Evolutionary conservation across 1,140 invertebrate genomes (phyloP).

Genomic region (Caenorhabditis elegans): DNA sequence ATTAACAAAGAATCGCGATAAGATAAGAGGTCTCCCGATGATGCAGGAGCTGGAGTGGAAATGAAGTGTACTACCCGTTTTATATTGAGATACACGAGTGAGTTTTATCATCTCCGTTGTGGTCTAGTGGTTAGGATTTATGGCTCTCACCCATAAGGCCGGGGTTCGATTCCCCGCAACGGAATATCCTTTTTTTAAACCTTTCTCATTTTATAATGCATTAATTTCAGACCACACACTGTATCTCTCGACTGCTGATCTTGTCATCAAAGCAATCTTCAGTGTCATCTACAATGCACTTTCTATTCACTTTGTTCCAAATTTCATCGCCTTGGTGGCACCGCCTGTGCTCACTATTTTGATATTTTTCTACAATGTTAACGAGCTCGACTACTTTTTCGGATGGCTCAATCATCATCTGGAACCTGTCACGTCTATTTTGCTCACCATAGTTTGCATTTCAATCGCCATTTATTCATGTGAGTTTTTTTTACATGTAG

Average conservation of each 20-base stretch:
- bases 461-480: neutral
- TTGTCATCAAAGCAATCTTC: neutral
- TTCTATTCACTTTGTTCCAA: neutral
- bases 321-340: neutral
- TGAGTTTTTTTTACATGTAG: neutral
- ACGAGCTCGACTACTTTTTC: neutral
- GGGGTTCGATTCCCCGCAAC: slow-evolving; percentile 81
- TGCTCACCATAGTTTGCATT: neutral
- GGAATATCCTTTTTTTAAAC: too few relatives aligned
- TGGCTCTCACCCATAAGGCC: slow-evolving; percentile 80
- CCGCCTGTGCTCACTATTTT: neutral
- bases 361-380: neutral
- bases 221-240: neutral
- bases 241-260: neutral
- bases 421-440: neutral
- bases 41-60: too few relatives aligned
- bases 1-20: too few relatives aligned
- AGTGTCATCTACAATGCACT: neutral
- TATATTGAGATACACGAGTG: too few relatives aligned
- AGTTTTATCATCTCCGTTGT: slow-evolving; percentile 47
- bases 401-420: neutral
- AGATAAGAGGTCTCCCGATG: too few relatives aligned
- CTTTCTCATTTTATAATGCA: too few relatives aligned
- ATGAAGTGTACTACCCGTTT: too few relatives aligned
- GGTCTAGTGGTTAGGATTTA: slow-evolving; percentile 75